Evolutionary conservation across 2,888 invertebrate genomes (phyloP).

Genomic region (Lasiommata megera): DNA sequence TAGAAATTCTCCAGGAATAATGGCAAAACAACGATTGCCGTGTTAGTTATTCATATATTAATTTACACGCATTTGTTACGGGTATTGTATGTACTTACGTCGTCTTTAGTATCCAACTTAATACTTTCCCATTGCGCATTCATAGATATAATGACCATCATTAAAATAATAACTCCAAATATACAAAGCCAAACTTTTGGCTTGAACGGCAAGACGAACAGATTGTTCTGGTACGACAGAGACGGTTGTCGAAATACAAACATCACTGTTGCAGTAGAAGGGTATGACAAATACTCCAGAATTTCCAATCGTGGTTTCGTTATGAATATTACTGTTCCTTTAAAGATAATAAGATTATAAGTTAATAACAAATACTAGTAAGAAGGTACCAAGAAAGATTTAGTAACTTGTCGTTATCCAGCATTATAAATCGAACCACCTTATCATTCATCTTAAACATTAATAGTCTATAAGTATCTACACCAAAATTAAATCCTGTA

Average conservation of each 20-base stretch:
- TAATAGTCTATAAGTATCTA: too few species aligned
- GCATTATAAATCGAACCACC: too few species aligned
- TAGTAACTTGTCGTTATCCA: too few species aligned
- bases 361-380: too few species aligned
- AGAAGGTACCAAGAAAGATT: too few species aligned
- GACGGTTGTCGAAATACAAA: constrained; percentile 85
- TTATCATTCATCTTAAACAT: too few species aligned
- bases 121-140: constrained; percentile 57
- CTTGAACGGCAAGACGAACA: constrained; percentile 84
- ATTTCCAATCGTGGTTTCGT: constrained; percentile 43
- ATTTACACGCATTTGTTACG: not conserved
- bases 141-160: constrained; percentile 46
- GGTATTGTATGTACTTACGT: constrained; percentile 38
- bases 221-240: constrained; percentile 83
- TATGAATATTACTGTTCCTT: constrained; percentile 50
- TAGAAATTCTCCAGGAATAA: too few species aligned
- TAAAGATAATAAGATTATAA: not conserved
- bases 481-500: too few species aligned
- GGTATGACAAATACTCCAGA: constrained; percentile 69
- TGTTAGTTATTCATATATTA: too few species aligned
- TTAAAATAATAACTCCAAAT: constrained; percentile 58
- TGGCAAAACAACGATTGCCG: too few species aligned
- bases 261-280: constrained; percentile 55
- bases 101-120: constrained; percentile 30
- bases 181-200: constrained; percentile 82